These are phyloP conservation scores for Daubentonia madagascariensis DNA, from an alignment of 2,113 vertebrate species.

Conservation along the genomic window DNA sequence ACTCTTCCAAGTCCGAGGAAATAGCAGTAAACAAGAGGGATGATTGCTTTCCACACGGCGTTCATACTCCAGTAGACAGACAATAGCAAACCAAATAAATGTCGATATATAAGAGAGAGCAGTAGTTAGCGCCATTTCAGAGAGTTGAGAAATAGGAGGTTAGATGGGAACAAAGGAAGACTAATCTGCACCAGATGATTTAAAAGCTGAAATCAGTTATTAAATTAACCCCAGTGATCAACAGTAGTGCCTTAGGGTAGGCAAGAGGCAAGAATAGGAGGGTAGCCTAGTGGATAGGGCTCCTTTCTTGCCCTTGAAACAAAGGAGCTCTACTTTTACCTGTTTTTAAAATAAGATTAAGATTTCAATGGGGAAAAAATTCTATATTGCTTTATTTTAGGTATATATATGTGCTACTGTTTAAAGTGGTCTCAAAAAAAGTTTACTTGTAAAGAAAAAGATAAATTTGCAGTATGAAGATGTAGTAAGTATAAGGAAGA, in stretches of 20 bases:
- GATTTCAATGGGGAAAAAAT: background rate
- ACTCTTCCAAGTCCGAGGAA: background rate
- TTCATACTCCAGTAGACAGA: background rate
- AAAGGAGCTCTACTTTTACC: background rate
- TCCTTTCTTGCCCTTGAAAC: background rate
- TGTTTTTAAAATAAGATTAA: background rate
- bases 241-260: background rate
- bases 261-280: background rate
- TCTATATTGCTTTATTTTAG: background rate
- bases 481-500: background rate
- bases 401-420: background rate
- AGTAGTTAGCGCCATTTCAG: background rate
- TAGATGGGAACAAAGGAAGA: background rate
- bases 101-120: background rate
- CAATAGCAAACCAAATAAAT: background rate
- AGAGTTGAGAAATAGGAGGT: background rate
- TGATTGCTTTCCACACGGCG: accelerated
- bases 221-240: background rate
- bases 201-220: background rate
- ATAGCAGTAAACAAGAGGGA: background rate
- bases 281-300: accelerated
- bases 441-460: background rate
- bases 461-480: background rate
- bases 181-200: background rate
- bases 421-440: background rate